Evolutionary conservation across 2,797 vertebrate genomes (phyloP), one percentile per base, ranked within the genome.

Genomic region (Peromyscus nudipes): DNA sequence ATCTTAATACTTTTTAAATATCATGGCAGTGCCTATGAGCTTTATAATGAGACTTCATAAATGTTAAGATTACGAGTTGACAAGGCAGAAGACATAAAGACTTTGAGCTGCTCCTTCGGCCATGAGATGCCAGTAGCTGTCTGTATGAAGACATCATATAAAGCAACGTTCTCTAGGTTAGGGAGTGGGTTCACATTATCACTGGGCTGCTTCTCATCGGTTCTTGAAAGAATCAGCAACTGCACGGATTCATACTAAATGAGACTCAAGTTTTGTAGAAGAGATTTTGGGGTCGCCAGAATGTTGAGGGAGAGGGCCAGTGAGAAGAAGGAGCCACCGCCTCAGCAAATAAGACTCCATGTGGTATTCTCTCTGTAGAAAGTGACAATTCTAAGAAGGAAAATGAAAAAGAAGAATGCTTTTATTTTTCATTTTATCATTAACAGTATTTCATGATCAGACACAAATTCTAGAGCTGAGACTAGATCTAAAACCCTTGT

Each of bases 11-110:
- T 4, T 71, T 57, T 13, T 19, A 29, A 57, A 25, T 11, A 87
- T 57, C 14, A 19, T 19, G 4, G 12, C 37, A 64, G 76, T 55
- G 65, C 64, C 8, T n/a, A 37, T 57, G 37, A 71, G 6, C 21
- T 97, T 81, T 94, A 17, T 73, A 73, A 62, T 92, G 37, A 84
- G 55, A 76, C n/a, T 43, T 76, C 10, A 40, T 6, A 71, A 60
- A 80, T 83, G 4, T 16, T 79, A 71, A 73, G 43, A 34, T 71
- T 94, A 34, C 29, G 29, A 40, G 14, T 89, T 64, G 77, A 31
- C 5, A 52, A 34, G 55, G 10, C 27, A 23, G 23, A 81, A 77
- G 46, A 13, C 9, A 29, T 4, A 4, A 16, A 43, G 49, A 3
- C 2, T 19, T 2, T 64, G 6, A 37, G 34, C 8, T 37, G n/a